Evolutionary conservation across 2,113 vertebrate genomes (phyloP), one percentile per base, ranked within the genome.

Genomic region (Spizaetus ornatus): DNA sequence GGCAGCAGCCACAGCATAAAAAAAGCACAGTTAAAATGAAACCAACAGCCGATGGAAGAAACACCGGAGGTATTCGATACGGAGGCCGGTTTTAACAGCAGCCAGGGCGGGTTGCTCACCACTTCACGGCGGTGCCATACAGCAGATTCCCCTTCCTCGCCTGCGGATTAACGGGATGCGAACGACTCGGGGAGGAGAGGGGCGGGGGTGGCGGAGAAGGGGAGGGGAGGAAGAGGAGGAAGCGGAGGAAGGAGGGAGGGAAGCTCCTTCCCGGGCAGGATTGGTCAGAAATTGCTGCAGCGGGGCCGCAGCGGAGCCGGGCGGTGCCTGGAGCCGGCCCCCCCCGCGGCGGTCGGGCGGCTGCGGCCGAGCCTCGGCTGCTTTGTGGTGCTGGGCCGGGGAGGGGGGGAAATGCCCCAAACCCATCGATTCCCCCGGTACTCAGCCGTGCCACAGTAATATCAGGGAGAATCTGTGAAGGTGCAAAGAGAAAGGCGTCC

Each of bases 251-350:
- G 45, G 21, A 32, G 32, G 36, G 17, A 15, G 6, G 25, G 7
- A 12, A 42, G 69, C 52, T 3, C 7, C 42, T 73, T 47, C 15
- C 36, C 12, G 12, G 21, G 23, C 31, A 5, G 73, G 93, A 96
- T 87, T 95, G 94, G 95, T 4, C 20, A 67, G 81, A 43, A 93
- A 82, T 66, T 92, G 88, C 82, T 90, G 96, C 93, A 95, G 79
- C 79, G 34, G 66, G 2, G 38, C 42, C 11, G 20, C 45, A 52
- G 67, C 18, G 21, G 53, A 11, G 11, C 22, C 34, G 31, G 56
- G 48, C 48, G 31, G 56, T 47, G 47, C 47, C 47, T 47, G 47
- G 47, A 47, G 47, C 47, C 47, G 20, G 5, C 45, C 45, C 45
- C 47, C 47, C n/a, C 47, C 40, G 10, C 27, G 9, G 56, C 10